Evolutionary conservation across 2,797 vertebrate genomes (phyloP).

Genomic region (Psittacula echo): DNA sequence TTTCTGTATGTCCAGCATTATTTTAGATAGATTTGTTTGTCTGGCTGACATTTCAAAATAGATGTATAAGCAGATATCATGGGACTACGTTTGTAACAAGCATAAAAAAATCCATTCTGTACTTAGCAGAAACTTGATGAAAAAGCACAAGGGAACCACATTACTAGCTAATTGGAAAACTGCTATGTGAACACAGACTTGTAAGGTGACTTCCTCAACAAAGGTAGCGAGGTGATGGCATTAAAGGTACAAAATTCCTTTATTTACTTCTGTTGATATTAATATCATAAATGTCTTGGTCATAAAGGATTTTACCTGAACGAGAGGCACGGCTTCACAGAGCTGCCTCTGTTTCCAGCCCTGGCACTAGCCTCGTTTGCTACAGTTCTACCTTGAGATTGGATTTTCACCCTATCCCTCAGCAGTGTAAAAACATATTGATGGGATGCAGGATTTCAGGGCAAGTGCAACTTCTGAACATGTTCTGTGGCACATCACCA

Average conservation of each 20-base stretch:
- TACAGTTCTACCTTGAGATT: not conserved
- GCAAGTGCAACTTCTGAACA: fast-evolving
- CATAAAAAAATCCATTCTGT: not conserved
- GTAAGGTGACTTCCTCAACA: not conserved
- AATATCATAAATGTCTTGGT: not conserved
- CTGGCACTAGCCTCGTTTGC: not conserved
- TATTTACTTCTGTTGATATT: not conserved
- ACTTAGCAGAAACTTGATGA: not conserved
- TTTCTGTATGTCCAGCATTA: not conserved
- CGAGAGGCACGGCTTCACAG: not conserved
- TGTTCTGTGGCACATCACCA: fast-evolving
- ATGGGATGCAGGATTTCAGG: not conserved
- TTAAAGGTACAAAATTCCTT: not conserved
- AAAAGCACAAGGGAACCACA: not conserved
- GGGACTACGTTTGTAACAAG: not conserved
- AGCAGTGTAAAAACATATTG: fast-evolving
- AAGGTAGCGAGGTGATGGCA: not conserved
- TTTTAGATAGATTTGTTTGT: not conserved
- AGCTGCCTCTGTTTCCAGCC: not conserved
- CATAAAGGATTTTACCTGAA: not conserved
- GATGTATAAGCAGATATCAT: not conserved
- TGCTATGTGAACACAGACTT: not conserved
- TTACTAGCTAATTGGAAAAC: not conserved
- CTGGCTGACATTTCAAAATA: conserved; percentile 13
- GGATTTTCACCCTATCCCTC: not conserved